Base-by-base conservation (phyloP, 2,888 invertebrate genomes). In the Machimus rusticus region DNA sequence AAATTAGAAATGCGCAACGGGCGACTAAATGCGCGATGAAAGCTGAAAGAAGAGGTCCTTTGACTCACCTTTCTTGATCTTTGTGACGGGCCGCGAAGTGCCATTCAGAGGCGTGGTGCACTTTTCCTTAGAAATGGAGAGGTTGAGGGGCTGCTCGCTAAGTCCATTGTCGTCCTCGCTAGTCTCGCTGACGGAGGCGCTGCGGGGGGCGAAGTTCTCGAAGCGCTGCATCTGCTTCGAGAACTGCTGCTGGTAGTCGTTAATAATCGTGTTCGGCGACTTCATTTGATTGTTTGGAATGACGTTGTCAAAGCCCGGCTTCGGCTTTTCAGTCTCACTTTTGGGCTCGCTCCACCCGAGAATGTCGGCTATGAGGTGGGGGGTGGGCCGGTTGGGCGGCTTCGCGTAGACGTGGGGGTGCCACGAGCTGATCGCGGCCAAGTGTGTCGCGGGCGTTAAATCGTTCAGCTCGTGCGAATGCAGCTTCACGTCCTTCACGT, bases 401-500 rank as follows among this genome's bases (percentile, higher is more conserved):
- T 96, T 96, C 2, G 95, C 96, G 92, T 98, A 98, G 31, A 98
- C 96, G 92, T 98, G 98, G 51, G 97, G 96, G 93, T 98, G 98
- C 98, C 98, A 98, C 57, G 96, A 93, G 34, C 92, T 90, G 6
- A 87, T 88, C 37, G 81, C n/a, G 46, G 78, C 9, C 82, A 86
- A 23, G 8, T 86, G 55, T 16, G 87, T 87, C 5, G 43, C 74
- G 1, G 82, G 66, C 5, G 79, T 85, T 16, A 86, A 37, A 39
- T 84, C 66, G 37, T 74, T 86, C 19, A 74, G 23, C 19, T 85
- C 74, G 12, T 84, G 9, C 14, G 28, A 66, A 66, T 66, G 37
- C 39, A 76, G n/a, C 76, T 39, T 76, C 16, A 3, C n/a, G 28
- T 76, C 19, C 19, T 76, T 76, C 76, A 19, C 74, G 28, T 37